phyloP scores from a whole-genome alignment of 1,140 invertebrate genomes.

The Venturia canescens region DNA sequence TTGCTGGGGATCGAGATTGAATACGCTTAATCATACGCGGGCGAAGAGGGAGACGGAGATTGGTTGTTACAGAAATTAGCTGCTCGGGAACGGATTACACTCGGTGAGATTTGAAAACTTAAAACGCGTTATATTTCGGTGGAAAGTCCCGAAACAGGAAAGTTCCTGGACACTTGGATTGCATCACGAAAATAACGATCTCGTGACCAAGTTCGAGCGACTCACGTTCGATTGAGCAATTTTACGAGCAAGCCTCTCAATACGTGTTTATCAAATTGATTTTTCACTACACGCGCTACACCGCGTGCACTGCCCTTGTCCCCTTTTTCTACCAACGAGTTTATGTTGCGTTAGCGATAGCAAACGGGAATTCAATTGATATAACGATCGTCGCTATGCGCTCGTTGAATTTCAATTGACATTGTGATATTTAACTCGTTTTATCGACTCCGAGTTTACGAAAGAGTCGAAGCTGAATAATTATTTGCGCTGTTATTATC shows the following conservation, averaged over 20 bases:
- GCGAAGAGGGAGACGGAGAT: background rate
- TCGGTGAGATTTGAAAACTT: background rate
- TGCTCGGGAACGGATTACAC: background rate
- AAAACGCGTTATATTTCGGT: background rate
- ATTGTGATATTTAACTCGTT: slow-evolving; percentile 17
- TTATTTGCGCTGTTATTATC: background rate
- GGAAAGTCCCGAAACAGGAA: background rate
- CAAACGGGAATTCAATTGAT: slow-evolving; percentile 6
- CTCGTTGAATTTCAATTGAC: slow-evolving; percentile 12
- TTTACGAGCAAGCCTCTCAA: background rate
- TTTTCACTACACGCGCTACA: slow-evolving; percentile 9
- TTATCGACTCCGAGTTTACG: slow-evolving; percentile 18
- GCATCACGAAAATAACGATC: background rate
- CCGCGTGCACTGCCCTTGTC: slow-evolving; percentile 13
- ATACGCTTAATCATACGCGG: no score
- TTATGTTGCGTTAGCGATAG: slow-evolving; percentile 17
- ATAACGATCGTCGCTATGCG: background rate
- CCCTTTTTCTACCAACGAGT: slow-evolving; percentile 31
- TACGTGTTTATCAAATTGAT: slow-evolving; percentile 19
- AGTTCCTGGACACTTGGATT: background rate
- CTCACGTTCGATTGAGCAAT: slow-evolving; percentile 26
- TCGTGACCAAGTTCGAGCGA: slow-evolving; percentile 2
- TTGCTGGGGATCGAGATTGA: no score
- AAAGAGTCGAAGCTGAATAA: background rate
- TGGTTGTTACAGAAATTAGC: background rate